These are phyloP conservation scores for Aphidius ervi DNA, from an alignment of 1,140 invertebrate genomes.

Conservation along the genomic window DNA sequence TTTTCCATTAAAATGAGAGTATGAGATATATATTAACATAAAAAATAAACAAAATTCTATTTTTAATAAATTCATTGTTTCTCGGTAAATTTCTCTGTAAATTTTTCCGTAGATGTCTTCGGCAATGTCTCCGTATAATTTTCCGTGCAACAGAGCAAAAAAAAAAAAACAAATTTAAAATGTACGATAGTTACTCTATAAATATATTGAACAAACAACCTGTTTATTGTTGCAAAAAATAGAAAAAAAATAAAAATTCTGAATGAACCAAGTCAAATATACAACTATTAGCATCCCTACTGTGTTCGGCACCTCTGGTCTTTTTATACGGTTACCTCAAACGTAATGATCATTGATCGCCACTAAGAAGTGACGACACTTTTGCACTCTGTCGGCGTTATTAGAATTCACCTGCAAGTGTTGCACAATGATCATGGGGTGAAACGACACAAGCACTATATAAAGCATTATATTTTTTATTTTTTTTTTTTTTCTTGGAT, in stretches of 20 bases:
- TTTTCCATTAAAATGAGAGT: too few species aligned
- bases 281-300: not conserved
- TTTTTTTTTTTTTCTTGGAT: not conserved
- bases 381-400: slow-evolving; percentile 36
- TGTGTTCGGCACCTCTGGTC: slow-evolving; percentile 2
- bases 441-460: slow-evolving; percentile 1
- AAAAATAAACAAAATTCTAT: too few species aligned
- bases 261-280: not conserved
- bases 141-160: too few species aligned
- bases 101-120: too few species aligned
- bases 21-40: too few species aligned
- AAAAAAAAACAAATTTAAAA: too few species aligned
- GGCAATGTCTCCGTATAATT: too few species aligned
- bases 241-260: not conserved
- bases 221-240: slow-evolving; percentile 5
- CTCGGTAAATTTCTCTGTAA: too few species aligned
- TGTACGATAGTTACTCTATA: too few species aligned
- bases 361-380: slow-evolving; percentile 39
- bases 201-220: not conserved
- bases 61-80: too few species aligned
- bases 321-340: slow-evolving; percentile 33
- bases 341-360: slow-evolving; percentile 39
- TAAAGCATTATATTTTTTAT: slow-evolving; percentile 5
- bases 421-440: slow-evolving; percentile 24
- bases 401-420: slow-evolving; percentile 13